Evolutionary conservation across 2,113 vertebrate genomes (phyloP).

Genomic region (Mugil cephalus): DNA sequence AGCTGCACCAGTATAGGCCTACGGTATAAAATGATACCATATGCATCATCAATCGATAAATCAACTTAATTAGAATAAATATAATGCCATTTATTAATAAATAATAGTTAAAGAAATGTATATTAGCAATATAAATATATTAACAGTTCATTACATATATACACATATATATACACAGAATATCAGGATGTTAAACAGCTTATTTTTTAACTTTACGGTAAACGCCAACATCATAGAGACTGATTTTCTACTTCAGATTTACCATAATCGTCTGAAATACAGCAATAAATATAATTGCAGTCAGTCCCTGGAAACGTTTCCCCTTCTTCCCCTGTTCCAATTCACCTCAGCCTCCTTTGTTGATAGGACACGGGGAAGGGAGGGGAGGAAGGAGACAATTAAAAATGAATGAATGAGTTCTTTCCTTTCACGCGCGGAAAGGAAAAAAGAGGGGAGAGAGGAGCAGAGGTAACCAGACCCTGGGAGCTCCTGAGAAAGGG

Average conservation of each 20-base stretch:
- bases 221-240: too few relatives aligned
- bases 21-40: too few relatives aligned
- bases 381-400: slow-evolving; percentile 72
- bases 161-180: too few relatives aligned
- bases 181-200: too few relatives aligned
- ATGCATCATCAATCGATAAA: too few relatives aligned
- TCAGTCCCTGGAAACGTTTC: slow-evolving; percentile 27
- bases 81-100: too few relatives aligned
- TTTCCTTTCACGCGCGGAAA: slow-evolving; percentile 81
- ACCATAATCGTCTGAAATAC: neutral
- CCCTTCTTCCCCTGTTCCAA: slow-evolving; percentile 2
- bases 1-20: too few relatives aligned
- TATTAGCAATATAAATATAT: too few relatives aligned
- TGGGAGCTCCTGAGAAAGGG: slow-evolving; percentile 51
- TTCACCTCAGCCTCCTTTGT: slow-evolving; percentile 35
- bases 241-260: neutral
- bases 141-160: too few relatives aligned
- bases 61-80: too few relatives aligned
- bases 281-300: neutral
- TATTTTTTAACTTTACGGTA: too few relatives aligned
- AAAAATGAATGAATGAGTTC: slow-evolving; percentile 84
- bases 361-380: slow-evolving; percentile 38
- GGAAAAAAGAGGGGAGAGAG: slow-evolving; percentile 58
- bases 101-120: too few relatives aligned
- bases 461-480: slow-evolving; percentile 77